Conservation (phyloP, 1,140 invertebrate species). For the Bursaphelenchus mucronatus region DNA sequence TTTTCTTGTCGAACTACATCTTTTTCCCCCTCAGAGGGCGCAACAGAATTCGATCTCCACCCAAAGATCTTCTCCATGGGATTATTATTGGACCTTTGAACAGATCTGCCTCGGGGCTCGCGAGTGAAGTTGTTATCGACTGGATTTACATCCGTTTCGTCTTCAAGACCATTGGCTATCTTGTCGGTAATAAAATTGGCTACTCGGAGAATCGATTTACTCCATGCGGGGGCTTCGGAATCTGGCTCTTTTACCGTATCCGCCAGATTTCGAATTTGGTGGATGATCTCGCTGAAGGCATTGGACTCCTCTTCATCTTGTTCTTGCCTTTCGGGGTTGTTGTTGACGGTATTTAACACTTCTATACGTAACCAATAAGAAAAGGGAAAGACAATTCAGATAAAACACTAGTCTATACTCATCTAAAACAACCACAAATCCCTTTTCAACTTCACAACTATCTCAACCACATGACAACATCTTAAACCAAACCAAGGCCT, state of each 20-base stretch:
- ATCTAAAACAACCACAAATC: slow-evolving; percentile 4
- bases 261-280: slow-evolving; percentile 10
- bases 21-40: background rate
- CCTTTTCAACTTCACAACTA: slow-evolving; percentile 4
- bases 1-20: too few relatives aligned
- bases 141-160: slow-evolving; percentile 6
- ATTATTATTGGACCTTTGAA: background rate
- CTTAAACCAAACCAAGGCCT: background rate
- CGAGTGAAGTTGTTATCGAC: background rate
- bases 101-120: too few relatives aligned
- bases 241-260: slow-evolving; percentile 28
- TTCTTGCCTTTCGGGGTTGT: slow-evolving; percentile 15
- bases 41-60: slow-evolving; percentile 12
- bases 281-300: slow-evolving; percentile 24
- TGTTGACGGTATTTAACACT: slow-evolving; percentile 6
- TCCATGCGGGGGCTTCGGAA: slow-evolving; percentile 44
- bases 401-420: background rate
- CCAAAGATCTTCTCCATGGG: slow-evolving; percentile 12
- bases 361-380: background rate
- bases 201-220: slow-evolving; percentile 44
- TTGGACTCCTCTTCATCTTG: slow-evolving; percentile 1
- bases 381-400: background rate
- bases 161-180: slow-evolving; percentile 27
- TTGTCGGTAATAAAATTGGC: slow-evolving; percentile 58
- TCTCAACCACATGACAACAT: background rate